These are phyloP conservation scores for Aphaenogaster rudis DNA, from an alignment of 1,140 invertebrate species.

Conservation along the genomic window DNA sequence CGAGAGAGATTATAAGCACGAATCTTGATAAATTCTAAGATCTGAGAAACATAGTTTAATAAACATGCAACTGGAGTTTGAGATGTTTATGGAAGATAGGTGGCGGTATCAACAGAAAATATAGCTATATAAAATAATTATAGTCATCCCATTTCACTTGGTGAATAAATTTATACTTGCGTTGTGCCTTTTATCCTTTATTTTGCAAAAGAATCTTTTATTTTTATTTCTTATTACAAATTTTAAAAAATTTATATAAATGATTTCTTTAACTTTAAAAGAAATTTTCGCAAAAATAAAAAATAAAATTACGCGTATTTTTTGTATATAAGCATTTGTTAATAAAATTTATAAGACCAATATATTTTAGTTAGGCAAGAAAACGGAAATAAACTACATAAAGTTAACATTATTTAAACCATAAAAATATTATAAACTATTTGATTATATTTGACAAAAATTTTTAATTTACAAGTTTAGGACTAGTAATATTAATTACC, in stretches of 20 bases:
- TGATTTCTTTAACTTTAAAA: not conserved
- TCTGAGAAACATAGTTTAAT: not conserved
- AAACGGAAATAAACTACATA: not conserved
- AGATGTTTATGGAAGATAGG: slow-evolving; percentile 26
- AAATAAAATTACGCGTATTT: not conserved
- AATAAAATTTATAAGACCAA: not conserved
- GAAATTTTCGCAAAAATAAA: not conserved
- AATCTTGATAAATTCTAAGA: not conserved
- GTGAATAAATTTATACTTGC: not conserved
- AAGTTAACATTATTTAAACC: not conserved
- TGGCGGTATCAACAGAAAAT: not conserved
- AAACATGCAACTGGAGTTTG: slow-evolving; percentile 29
- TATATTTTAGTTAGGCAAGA: not conserved
- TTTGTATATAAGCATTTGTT: not conserved
- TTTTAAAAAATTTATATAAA: not conserved
- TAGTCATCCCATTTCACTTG: not conserved
- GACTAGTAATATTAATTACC: not conserved
- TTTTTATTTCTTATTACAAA: not conserved
- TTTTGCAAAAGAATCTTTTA: not conserved
- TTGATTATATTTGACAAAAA: not conserved
- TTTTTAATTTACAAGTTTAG: not conserved
- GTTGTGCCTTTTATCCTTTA: not conserved
- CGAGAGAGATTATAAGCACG: not conserved
- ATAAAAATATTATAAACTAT: too few relatives aligned
- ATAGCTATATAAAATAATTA: not conserved